Conservation (phyloP, 1,140 invertebrate species). For the Philopotamus ludificatus region DNA sequence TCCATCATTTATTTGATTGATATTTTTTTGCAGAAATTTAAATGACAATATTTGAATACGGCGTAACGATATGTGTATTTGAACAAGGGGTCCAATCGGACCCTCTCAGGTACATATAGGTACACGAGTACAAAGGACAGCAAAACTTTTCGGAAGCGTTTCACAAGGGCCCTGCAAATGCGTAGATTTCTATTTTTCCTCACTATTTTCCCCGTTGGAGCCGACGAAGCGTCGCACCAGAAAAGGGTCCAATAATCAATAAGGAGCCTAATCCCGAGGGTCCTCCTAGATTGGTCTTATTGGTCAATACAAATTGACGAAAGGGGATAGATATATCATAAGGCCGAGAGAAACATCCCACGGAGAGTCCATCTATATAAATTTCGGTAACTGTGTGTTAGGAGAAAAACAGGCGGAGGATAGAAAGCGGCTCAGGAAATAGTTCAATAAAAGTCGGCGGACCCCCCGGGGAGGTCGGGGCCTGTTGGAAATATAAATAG, state of each 20-base stretch:
- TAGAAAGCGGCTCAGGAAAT: slow-evolving; percentile 34
- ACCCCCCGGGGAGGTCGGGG: slow-evolving; percentile 34
- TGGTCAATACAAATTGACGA: slow-evolving; percentile 55
- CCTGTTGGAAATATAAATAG: slow-evolving; percentile 41
- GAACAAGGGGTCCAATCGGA: background rate
- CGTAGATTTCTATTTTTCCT: slow-evolving; percentile 19
- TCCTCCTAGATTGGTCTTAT: slow-evolving; percentile 50
- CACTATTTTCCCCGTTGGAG: slow-evolving; percentile 25
- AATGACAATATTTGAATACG: background rate
- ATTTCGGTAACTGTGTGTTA: slow-evolving; percentile 29
- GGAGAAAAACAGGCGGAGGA: slow-evolving; percentile 14
- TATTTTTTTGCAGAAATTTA: background rate
- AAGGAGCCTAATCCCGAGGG: slow-evolving; percentile 56
- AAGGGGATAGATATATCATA: slow-evolving; percentile 42
- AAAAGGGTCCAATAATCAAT: slow-evolving; percentile 57
- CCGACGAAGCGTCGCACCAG: slow-evolving; percentile 42
- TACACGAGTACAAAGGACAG: background rate
- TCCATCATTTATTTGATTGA: too few species aligned
- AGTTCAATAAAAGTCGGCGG: slow-evolving; percentile 40
- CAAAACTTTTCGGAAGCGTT: background rate
- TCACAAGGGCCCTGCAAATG: background rate
- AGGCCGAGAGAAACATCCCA: slow-evolving; percentile 21
- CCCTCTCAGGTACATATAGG: background rate
- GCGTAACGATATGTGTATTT: background rate
- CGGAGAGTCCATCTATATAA: slow-evolving; percentile 33